phyloP scores from a whole-genome alignment of 2,113 vertebrate genomes.

The Hystrix cristata region DNA sequence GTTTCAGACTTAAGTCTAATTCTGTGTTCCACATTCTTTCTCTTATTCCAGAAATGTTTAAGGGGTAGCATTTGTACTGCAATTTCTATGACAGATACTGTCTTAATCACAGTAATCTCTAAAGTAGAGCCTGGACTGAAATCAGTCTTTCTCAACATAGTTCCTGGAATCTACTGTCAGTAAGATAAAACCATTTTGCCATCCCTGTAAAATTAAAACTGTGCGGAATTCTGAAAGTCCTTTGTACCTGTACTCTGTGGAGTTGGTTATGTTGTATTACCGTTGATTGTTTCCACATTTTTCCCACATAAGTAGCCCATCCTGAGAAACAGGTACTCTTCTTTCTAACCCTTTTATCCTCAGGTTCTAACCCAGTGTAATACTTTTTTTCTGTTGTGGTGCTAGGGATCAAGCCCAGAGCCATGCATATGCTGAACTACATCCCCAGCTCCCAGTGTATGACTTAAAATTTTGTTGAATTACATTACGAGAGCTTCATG shows the following conservation, averaged over 20 bases:
- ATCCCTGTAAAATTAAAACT: neutral
- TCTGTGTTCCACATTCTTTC: neutral
- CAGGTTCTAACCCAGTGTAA: neutral
- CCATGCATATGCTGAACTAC: neutral
- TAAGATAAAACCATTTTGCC: neutral
- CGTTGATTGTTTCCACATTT: neutral
- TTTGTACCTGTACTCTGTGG: neutral
- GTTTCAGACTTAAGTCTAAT: neutral
- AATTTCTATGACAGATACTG: neutral
- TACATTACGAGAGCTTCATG: neutral
- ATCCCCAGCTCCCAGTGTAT: neutral
- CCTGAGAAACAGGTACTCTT: neutral
- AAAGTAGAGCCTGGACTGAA: neutral
- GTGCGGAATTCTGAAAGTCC: neutral
- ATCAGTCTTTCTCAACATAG: neutral
- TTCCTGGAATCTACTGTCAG: neutral
- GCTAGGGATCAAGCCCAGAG: neutral
- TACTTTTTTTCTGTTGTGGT: neutral
- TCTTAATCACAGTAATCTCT: neutral
- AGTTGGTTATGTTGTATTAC: neutral
- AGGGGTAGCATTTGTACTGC: neutral
- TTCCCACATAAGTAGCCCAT: neutral
- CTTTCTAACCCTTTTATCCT: neutral
- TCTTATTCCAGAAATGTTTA: neutral
- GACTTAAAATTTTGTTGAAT: neutral